Evolutionary conservation across 2,113 vertebrate species (phyloP), one percentile per base, ranked within the genome.

Genomic region (Solenodon paradoxus): DNA sequence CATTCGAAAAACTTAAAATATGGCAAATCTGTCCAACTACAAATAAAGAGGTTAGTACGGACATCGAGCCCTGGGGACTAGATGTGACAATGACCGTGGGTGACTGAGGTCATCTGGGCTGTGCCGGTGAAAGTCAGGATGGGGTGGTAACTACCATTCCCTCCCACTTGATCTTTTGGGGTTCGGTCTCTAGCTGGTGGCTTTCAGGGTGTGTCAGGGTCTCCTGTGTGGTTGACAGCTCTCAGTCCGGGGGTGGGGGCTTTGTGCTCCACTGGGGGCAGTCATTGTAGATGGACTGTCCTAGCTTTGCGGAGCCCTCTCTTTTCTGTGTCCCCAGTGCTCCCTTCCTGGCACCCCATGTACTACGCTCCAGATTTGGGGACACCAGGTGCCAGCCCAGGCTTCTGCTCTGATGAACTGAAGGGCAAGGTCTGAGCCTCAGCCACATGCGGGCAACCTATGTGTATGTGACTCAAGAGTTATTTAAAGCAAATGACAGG

Each of bases 41-140:
- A 98, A 98, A 96, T 63, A 96, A 97, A 78, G 95, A 97, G 92
- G 92, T 95, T 95, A 95, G 95, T 97, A 96, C 97, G 95, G 96
- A 92, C 97, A 79, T 97, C 96, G 92, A 97, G 66, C n/a, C 93
- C 97, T 63, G 10, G 71, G 66, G 59, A 63, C 63, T 26, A 8
- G 61, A 57, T 74, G 84, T n/a, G 66, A 74, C 63, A 19, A 1
- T 35, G 87, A 35, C 30, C 2, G 9, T 35, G 12, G 96, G 94
- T 94, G 90, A 90, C 96, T 93, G 92, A 95, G 89, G 95, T 87
- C 96, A 96, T 96, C 97, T 97, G 49, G 85, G 75, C 80, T 24
- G 77, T 74, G 88, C 83, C 77, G 68, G 90, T 81, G 83, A 85
- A 90, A 92, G 94, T 94, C 66, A 78, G 82, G 24, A 86, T 42